Evolutionary conservation across 2,888 invertebrate species (phyloP).

Genomic region (Octodonta nipae): DNA sequence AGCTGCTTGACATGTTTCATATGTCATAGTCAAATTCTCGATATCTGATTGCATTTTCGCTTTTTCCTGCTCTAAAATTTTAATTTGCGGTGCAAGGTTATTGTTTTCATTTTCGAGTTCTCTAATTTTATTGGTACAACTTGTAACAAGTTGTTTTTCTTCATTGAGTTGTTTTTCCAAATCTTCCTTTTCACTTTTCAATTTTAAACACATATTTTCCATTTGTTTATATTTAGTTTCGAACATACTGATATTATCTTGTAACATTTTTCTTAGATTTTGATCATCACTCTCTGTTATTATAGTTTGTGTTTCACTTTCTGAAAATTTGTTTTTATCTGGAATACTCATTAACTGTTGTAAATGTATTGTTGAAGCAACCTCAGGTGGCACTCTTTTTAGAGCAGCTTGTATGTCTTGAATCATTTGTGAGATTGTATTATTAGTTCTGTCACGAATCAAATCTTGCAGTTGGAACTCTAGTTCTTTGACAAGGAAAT

Average conservation of each 20-base stretch:
- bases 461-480: too few species aligned
- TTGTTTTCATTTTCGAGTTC: too few species aligned
- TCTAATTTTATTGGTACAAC: constrained; percentile 24
- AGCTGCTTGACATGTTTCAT: constrained; percentile 16
- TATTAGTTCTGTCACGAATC: too few species aligned
- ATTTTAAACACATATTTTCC: constrained; percentile 27
- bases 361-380: constrained; percentile 25
- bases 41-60: constrained; percentile 13
- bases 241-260: constrained; percentile 29
- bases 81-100: constrained; percentile 13
- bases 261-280: too few species aligned
- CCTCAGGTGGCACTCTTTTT: constrained; percentile 31
- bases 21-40: constrained; percentile 16
- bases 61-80: constrained; percentile 20
- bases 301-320: too few species aligned
- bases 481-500: too few species aligned
- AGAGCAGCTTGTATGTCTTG: constrained; percentile 31
- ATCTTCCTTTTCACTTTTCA: constrained; percentile 30
- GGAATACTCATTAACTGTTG: constrained; percentile 18
- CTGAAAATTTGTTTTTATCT: constrained; percentile 8
- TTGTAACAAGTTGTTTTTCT: constrained; percentile 23
- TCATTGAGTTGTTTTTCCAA: constrained; percentile 24
- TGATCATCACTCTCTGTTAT: too few species aligned
- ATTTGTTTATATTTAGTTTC: constrained; percentile 31
- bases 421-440: constrained; percentile 27